Evolutionary conservation across 2,888 invertebrate genomes (phyloP), one percentile per base, ranked within the genome.

Genomic region (Ischnura elegans): DNA sequence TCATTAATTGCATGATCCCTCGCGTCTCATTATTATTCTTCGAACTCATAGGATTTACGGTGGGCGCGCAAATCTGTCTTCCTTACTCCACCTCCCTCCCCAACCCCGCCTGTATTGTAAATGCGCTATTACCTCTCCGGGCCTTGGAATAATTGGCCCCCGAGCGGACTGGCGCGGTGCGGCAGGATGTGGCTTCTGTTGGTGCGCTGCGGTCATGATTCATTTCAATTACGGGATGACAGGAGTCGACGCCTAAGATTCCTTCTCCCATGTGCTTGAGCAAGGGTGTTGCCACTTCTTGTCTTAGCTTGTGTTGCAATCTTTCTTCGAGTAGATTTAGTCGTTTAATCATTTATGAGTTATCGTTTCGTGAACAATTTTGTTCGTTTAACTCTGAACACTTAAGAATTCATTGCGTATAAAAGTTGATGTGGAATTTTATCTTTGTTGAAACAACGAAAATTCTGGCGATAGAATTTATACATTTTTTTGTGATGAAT

Each of bases 171-270:
- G 36, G 1, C 36, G 76, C n/a, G 21, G 29, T 76, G 36, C 76
- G 36, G 76, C 76, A 76, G 76, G 76, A 76, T 76, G 76, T 76
- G 76, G 76, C 76, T 76, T 76, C 76, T 76, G 76, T 76, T 76
- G 29, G 76, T 36, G 36, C 36, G 76, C 13, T 76, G 76, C 36
- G 25, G 76, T 76, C 76, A 76, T 76, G 76, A 76, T 76, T 76
- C 76, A 76, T 76, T 76, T 76, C 76, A 76, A 76, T 76, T 76
- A 76, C 76, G 36, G 76, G 76, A 36, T 76, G 76, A 76, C 76
- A 76, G 25, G 76, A 76, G 76, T 76, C 76, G 36, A 76, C 76
- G 76, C 76, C 76, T 76, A 76, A 76, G 76, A 76, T 76, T 76
- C 76, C 36, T 76, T 36, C 36, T 76, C 76, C 2, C 76, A 76